Conservation (phyloP, 2,888 invertebrate species). For the Tetheella fluctuosa region DNA sequence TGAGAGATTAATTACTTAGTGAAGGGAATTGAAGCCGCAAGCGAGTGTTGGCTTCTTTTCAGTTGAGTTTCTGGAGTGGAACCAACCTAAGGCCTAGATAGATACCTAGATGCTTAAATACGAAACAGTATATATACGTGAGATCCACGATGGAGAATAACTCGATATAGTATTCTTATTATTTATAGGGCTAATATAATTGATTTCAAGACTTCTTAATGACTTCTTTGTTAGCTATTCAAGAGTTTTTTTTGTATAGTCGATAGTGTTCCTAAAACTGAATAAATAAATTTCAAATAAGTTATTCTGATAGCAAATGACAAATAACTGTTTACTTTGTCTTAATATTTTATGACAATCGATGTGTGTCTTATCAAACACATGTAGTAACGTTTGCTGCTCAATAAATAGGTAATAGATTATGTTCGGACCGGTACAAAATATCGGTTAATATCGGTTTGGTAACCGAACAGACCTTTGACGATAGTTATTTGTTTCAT, state of each 20-base stretch:
- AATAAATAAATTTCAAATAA: too few species aligned
- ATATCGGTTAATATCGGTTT: too few species aligned
- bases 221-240: too few species aligned
- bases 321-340: not conserved
- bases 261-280: too few species aligned
- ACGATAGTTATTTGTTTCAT: not conserved
- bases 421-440: not conserved
- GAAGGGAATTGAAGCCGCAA: slow-evolving; percentile 14
- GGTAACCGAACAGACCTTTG: too few species aligned
- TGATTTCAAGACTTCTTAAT: too few species aligned
- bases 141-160: too few species aligned
- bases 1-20: slow-evolving; percentile 34
- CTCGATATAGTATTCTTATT: too few species aligned
- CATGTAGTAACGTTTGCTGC: not conserved
- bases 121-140: not conserved
- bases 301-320: too few species aligned
- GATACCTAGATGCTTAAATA: not conserved
- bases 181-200: too few species aligned
- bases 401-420: not conserved
- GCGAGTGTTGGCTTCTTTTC: slow-evolving; percentile 5
- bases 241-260: too few species aligned
- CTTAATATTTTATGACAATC: not conserved
- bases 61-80: slow-evolving; percentile 19
- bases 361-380: not conserved
- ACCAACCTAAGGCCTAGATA: slow-evolving; percentile 11